Evolutionary conservation across 2,888 invertebrate species (phyloP), one percentile per base, ranked within the genome.

Genomic region (Agriopis aurantiaria): DNA sequence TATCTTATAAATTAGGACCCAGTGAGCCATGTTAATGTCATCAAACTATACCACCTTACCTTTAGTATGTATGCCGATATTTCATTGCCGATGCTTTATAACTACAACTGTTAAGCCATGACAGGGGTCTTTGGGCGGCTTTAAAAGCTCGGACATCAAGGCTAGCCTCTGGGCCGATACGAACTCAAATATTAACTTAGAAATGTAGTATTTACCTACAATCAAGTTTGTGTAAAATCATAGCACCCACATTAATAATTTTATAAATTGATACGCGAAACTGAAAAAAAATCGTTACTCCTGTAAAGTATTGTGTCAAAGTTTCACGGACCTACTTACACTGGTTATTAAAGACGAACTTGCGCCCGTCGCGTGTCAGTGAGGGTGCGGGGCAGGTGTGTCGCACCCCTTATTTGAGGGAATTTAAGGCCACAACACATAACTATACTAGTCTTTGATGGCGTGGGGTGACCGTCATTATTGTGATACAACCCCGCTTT

Each of bases 301-400:
- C 40, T 57, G 12, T 41, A 52, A 51, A 45, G 9, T 45, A 12
- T n/a, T 40, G 9, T 48, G 48, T 53, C 8, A 14, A 45, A 74
- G 67, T 65, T 65, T 68, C 53, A 62, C 71, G 86, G 92, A 78
- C 88, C 91, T 76, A 52, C 33, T 70, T 83, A 85, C 1, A 71
- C 63, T 89, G 88, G 92, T 80, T 17, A 59, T 79, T 82, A 80
- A 87, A 79, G 83, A 85, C 85, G 86, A 88, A 87, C 84, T 86
- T 87, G 88, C 85, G 85, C 76, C 77, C 77, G 92, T 91, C 93
- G 92, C 92, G 93, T 92, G 93, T 90, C 90, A 78, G 83, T 80
- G 91, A 91, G 93, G 93, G 92, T 82, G 92, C 88, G 72, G 87
- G 92, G 89, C 93, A 93, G 92, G 92, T 92, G 93, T 89, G 92